Evolutionary conservation across 2,888 invertebrate genomes (phyloP).

Genomic region (Clanis bilineata): DNA sequence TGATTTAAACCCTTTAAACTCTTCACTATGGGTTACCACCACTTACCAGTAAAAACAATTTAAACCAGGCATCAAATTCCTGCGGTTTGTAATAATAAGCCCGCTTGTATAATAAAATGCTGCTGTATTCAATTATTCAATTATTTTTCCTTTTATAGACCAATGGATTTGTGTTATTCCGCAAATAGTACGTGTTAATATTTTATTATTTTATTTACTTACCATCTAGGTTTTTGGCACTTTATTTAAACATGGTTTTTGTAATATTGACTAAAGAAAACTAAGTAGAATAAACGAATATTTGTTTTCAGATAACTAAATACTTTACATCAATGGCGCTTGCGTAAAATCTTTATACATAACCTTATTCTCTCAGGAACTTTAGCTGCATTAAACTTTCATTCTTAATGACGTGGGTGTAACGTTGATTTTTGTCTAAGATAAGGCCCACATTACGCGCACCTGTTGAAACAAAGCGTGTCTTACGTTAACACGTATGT

Average conservation of each 20-base stretch:
- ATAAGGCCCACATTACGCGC: slow-evolving; percentile 3
- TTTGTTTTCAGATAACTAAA: neutral
- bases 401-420: neutral
- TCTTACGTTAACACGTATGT: neutral
- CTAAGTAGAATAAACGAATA: neutral
- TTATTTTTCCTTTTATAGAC: too few species aligned
- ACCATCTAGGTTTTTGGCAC: neutral
- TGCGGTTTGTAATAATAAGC: too few species aligned
- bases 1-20: too few species aligned
- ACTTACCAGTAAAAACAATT: too few species aligned
- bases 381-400: neutral
- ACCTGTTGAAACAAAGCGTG: slow-evolving; percentile 13
- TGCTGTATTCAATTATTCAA: too few species aligned
- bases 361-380: neutral
- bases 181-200: neutral
- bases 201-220: neutral
- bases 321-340: neutral
- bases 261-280: neutral
- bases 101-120: too few species aligned
- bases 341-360: neutral
- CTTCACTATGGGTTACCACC: too few species aligned
- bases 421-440: slow-evolving; percentile 5
- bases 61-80: too few species aligned
- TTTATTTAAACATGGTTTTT: neutral
- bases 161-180: neutral